phyloP scores from a whole-genome alignment of 2,888 invertebrate genomes.

The Lepidocyrtoides sp. region DNA sequence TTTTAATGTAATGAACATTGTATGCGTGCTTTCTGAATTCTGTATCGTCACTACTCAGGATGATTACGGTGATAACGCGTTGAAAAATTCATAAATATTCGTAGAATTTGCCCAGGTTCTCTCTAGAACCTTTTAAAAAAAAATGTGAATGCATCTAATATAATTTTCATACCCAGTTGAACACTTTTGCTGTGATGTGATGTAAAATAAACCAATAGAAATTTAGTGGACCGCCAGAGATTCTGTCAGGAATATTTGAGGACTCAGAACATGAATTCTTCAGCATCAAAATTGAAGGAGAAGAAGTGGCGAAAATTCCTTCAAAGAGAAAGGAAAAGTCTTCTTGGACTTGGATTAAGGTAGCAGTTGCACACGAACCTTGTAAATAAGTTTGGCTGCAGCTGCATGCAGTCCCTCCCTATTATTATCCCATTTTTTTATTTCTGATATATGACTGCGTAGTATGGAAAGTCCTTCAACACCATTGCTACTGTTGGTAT shows the following conservation, averaged over 20 bases:
- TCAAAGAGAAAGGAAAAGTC: slow-evolving; percentile 95
- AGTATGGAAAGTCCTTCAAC: no score
- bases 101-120: slow-evolving; percentile 30
- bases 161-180: not conserved
- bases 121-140: not conserved
- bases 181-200: not conserved
- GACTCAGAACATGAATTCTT: slow-evolving; percentile 3
- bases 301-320: slow-evolving; percentile 42
- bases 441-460: not conserved
- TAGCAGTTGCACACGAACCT: slow-evolving; percentile 88
- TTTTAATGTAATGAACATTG: no score
- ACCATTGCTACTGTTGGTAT: not conserved
- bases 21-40: no score
- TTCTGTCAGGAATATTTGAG: slow-evolving; percentile 55
- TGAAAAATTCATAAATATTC: no score
- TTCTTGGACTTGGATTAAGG: slow-evolving; percentile 98
- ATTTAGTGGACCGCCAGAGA: slow-evolving; percentile 74
- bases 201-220: slow-evolving; percentile 65
- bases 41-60: no score
- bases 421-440: not conserved
- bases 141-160: not conserved
- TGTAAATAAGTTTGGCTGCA: not conserved
- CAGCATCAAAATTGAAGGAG: slow-evolving; percentile 33
- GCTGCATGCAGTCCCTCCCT: not conserved
- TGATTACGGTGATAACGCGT: no score